Conservation (phyloP, 2,113 vertebrate genomes). For the Xyrauchen texanus region DNA sequence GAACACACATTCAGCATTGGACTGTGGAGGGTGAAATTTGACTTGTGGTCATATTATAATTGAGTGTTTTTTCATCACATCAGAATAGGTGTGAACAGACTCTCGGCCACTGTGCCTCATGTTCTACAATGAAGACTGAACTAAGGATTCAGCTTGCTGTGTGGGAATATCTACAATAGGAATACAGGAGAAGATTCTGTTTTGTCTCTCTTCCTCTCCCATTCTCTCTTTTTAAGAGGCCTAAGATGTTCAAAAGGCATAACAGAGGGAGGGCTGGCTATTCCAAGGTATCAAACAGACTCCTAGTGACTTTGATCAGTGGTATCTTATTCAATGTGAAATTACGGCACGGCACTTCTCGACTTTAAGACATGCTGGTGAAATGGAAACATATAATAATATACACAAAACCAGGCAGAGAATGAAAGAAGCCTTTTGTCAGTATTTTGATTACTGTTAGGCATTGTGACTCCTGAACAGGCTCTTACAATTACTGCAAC, state of each 20-base stretch:
- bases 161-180: slow-evolving; percentile 41
- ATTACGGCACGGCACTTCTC: slow-evolving; percentile 44
- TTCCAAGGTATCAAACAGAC: slow-evolving; percentile 59
- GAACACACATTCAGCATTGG: too few species aligned
- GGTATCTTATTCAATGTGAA: slow-evolving; percentile 53
- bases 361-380: slow-evolving; percentile 49
- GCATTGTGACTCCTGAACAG: slow-evolving; percentile 58
- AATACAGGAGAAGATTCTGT: slow-evolving; percentile 40
- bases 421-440: slow-evolving; percentile 58
- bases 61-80: too few species aligned
- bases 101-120: neutral
- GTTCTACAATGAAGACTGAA: neutral
- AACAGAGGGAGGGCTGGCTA: slow-evolving; percentile 53
- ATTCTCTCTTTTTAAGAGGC: slow-evolving; percentile 46
- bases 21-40: too few species aligned
- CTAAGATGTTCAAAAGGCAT: slow-evolving; percentile 60
- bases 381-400: slow-evolving; percentile 61
- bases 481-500: slow-evolving; percentile 55
- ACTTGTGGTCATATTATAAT: too few species aligned
- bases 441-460: slow-evolving; percentile 59
- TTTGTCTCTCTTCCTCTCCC: slow-evolving; percentile 21
- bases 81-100: too few species aligned
- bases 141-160: slow-evolving; percentile 26
- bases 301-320: slow-evolving; percentile 59
- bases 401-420: slow-evolving; percentile 55